Evolutionary conservation across 92 coral and sea anemone species (phyloP).

Genomic region (Pocillopora grandis): DNA sequence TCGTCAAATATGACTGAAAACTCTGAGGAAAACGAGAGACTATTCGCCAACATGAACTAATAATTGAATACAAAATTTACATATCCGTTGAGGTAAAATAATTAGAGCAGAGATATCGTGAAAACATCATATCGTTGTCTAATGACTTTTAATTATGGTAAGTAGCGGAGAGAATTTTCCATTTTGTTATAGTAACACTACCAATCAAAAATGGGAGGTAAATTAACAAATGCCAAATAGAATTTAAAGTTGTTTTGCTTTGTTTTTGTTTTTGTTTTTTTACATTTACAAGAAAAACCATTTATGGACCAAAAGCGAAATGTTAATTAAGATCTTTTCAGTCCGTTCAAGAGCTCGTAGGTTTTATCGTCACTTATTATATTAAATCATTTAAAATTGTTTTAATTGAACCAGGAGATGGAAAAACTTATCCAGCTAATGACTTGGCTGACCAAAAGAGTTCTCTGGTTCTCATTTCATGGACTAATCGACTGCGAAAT

Average conservation of each 20-base stretch:
- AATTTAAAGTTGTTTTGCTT: neutral
- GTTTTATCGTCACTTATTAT: too few species aligned
- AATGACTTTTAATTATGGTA: slow-evolving; percentile 1
- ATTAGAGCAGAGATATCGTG: neutral
- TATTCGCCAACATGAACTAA: neutral
- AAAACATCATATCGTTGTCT: neutral
- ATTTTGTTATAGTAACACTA: neutral
- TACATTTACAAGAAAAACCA: too few species aligned
- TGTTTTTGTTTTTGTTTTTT: neutral
- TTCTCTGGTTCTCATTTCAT: too few species aligned
- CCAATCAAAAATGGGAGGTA: neutral
- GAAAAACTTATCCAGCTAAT: too few species aligned
- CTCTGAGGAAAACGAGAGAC: neutral
- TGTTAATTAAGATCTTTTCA: too few species aligned
- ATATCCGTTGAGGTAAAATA: neutral
- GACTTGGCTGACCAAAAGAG: too few species aligned
- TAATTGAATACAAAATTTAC: neutral
- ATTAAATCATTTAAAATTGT: too few species aligned
- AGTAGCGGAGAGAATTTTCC: neutral
- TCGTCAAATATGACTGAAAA: neutral
- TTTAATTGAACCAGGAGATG: too few species aligned
- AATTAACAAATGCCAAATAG: neutral
- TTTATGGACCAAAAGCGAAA: too few species aligned
- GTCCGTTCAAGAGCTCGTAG: too few species aligned
- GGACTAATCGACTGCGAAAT: too few species aligned